Evolutionary conservation across 2,888 invertebrate genomes (phyloP).

Genomic region (Liopterus haemorrhoidalis): DNA sequence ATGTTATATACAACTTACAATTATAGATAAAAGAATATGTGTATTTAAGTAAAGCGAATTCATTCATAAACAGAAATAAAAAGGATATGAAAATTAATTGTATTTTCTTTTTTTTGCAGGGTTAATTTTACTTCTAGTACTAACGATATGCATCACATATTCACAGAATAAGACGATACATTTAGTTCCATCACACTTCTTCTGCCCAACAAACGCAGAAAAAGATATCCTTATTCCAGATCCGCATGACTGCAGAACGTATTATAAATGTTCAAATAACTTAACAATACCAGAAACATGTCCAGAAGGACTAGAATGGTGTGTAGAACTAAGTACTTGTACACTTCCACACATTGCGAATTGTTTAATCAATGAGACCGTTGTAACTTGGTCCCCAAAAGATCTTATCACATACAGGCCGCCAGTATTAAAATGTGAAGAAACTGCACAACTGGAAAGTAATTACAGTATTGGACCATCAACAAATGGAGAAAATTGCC

Average conservation of each 20-base stretch:
- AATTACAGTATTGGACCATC: slow-evolving; percentile 4
- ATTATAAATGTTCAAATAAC: slow-evolving; percentile 2
- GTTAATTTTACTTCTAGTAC: no score
- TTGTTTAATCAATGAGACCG: slow-evolving; percentile 7
- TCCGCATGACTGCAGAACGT: slow-evolving; percentile 8
- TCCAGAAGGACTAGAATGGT: slow-evolving; percentile 14
- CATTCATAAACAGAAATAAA: no score
- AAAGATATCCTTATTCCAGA: slow-evolving; percentile 11
- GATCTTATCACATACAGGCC: slow-evolving; percentile 5
- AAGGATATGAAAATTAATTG: no score
- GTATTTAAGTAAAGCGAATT: no score
- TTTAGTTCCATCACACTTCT: slow-evolving; percentile 12
- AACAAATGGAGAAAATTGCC: slow-evolving; percentile 5
- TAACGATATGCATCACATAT: no score
- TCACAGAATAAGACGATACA: no score
- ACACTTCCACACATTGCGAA: slow-evolving; percentile 12
- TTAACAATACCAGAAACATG: neutral
- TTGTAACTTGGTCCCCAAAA: slow-evolving; percentile 15
- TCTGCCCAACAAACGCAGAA: slow-evolving; percentile 10
- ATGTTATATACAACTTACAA: no score
- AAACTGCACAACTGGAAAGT: neutral
- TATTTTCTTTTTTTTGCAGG: no score
- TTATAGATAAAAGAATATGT: no score
- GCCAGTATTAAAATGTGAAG: no score
- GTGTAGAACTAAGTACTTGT: slow-evolving; percentile 8